Evolutionary conservation across 2,888 invertebrate genomes (phyloP).

Genomic region (Plagodis pulveraria): DNA sequence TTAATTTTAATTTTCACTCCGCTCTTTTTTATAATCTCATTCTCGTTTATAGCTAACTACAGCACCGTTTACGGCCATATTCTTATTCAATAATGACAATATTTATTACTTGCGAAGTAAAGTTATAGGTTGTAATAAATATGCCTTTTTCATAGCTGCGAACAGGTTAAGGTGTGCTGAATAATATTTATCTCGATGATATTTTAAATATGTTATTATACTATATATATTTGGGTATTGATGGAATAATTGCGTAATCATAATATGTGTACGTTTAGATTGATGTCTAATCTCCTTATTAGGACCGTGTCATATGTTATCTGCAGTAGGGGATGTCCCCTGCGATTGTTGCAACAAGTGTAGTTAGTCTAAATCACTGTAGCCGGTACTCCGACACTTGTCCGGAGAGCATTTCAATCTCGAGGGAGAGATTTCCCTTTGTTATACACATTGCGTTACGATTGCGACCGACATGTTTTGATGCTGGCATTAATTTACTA

Average conservation of each 20-base stretch:
- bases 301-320: conserved; percentile 70
- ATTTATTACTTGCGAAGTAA: conserved; percentile 53
- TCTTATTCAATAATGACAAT: conserved; percentile 56
- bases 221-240: not conserved
- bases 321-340: conserved; percentile 48
- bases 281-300: conserved; percentile 65
- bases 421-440: conserved; percentile 64
- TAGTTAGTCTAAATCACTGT: conserved; percentile 79
- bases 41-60: conserved; percentile 43
- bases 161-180: conserved; percentile 47
- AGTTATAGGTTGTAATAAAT: conserved; percentile 53
- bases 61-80: conserved; percentile 52
- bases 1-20: not conserved
- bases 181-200: conserved; percentile 3
- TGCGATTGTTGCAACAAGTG: conserved; percentile 64
- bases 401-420: conserved; percentile 68
- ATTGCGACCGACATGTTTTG: conserved; percentile 52
- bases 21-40: conserved; percentile 31
- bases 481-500: conserved; percentile 42
- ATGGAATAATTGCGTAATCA: conserved; percentile 30
- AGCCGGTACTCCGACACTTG: conserved; percentile 50
- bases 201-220: conserved; percentile 16
- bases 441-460: conserved; percentile 51
- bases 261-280: conserved; percentile 53
- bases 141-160: conserved; percentile 46